A percentile compares a stretch with the other conserved stretches of the same genome.
Conservation (phyloP, 2,797 vertebrate genomes). For the Sciaenops ocellatus region DNA sequence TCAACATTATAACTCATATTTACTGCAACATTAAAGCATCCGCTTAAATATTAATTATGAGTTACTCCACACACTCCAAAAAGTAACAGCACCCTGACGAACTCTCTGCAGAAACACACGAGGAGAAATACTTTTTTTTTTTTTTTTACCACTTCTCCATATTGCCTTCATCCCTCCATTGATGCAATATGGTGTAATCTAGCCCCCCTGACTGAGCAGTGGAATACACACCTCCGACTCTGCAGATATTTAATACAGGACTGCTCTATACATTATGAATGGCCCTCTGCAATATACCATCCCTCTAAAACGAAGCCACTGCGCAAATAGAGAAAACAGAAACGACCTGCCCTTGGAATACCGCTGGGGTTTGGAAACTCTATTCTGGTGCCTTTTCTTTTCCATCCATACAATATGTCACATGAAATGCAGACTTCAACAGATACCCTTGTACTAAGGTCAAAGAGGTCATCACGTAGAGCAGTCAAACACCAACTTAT, state of each 20-base stretch:
- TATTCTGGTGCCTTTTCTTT: slow-evolving; percentile 22
- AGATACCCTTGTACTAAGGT: slow-evolving; percentile 27
- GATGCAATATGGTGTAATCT: slow-evolving; percentile 78
- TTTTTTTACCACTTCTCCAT: slow-evolving; percentile 23
- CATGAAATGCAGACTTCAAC: background rate
- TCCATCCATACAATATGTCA: slow-evolving; percentile 4
- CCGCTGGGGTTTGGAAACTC: slow-evolving; percentile 22
- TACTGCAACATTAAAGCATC: slow-evolving; percentile 32
- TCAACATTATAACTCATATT: slow-evolving; percentile 20
- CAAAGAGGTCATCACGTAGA: background rate
- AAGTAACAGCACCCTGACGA: slow-evolving; percentile 12
- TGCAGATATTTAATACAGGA: slow-evolving; percentile 82
- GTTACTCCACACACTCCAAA: slow-evolving; percentile 32
- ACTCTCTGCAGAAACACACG: slow-evolving; percentile 32
- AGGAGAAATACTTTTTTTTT: background rate
- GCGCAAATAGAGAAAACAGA: slow-evolving; percentile 66
- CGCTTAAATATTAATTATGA: slow-evolving; percentile 36
- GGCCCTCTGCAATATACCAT: slow-evolving; percentile 60
- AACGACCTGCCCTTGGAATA: slow-evolving; percentile 68
- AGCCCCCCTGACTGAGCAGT: slow-evolving; percentile 46
- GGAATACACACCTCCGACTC: slow-evolving; percentile 64
- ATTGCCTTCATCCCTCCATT: slow-evolving; percentile 51
- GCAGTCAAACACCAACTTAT: background rate
- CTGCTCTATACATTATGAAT: slow-evolving; percentile 80
- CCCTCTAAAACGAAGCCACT: slow-evolving; percentile 57